Percentiles rank a stretch among this genome's conserved stretches.
Conservation (phyloP, 2,113 vertebrate genomes). For the Pterocles orientalis region DNA sequence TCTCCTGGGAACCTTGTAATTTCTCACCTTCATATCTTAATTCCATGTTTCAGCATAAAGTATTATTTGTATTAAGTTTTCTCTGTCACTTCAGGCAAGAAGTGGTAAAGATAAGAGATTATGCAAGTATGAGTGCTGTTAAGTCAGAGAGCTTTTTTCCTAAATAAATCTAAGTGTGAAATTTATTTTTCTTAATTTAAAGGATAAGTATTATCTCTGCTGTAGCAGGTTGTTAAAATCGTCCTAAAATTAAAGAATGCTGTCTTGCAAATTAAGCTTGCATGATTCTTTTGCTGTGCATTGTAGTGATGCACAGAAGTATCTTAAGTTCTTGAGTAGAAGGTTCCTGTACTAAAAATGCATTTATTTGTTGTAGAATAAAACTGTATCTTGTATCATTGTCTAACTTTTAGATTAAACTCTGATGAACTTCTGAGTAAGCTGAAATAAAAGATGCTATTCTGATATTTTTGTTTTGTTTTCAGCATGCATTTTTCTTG, state of each 20-base stretch:
- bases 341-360: not conserved
- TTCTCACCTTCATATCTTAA: constrained; percentile 52
- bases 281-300: not conserved
- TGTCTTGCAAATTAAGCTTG: not conserved
- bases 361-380: not conserved
- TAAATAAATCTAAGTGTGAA: constrained; percentile 4
- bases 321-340: rapidly evolving
- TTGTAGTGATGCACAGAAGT: not conserved
- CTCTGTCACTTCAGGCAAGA: constrained; percentile 22
- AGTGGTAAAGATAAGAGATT: constrained; percentile 8
- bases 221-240: not conserved
- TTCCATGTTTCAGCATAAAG: constrained; percentile 35
- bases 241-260: not conserved
- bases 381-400: not conserved
- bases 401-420: not conserved
- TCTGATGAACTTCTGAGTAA: not conserved
- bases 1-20: constrained; percentile 11
- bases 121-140: not conserved
- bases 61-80: constrained; percentile 33
- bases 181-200: not conserved
- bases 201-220: not conserved
- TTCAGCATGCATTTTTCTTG: not conserved
- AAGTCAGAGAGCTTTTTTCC: not conserved
- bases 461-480: not conserved
- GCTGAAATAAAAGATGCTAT: not conserved